These are phyloP conservation scores for Trachops cirrhosus DNA, from an alignment of 2,797 vertebrate species.

Conservation along the genomic window DNA sequence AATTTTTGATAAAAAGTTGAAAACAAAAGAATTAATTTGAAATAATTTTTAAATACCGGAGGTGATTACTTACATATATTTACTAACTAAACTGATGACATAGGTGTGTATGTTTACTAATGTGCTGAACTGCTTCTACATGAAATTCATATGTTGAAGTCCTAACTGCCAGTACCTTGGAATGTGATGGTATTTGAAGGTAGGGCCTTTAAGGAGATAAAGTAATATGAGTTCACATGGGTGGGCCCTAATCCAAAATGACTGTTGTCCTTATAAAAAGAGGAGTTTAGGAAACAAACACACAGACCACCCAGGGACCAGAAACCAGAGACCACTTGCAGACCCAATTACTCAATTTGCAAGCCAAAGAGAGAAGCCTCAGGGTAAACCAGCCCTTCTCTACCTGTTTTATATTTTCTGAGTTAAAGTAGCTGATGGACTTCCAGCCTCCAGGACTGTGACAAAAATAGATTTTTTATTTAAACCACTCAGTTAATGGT, in stretches of 20 bases:
- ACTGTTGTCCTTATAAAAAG: background rate
- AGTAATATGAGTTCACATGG: background rate
- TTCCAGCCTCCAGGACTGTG: background rate
- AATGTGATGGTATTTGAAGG: background rate
- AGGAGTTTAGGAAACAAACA: background rate
- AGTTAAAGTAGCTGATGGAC: background rate
- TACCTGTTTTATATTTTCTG: background rate
- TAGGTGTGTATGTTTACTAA: background rate
- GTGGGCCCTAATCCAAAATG: background rate
- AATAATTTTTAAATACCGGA: background rate
- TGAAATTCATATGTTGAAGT: background rate
- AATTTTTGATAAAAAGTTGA: background rate
- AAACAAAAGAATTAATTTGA: background rate
- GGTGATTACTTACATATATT: background rate
- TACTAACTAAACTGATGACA: background rate
- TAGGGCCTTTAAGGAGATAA: background rate
- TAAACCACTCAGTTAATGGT: background rate
- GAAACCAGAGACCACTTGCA: too few relatives aligned
- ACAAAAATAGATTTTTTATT: background rate
- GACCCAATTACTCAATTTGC: background rate
- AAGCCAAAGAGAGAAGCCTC: background rate
- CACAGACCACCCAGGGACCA: too few relatives aligned
- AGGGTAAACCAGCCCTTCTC: background rate
- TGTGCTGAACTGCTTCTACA: background rate
- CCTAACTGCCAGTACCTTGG: background rate